Conservation (phyloP, 2,113 vertebrate species). For the Sinosuthora webbiana region DNA sequence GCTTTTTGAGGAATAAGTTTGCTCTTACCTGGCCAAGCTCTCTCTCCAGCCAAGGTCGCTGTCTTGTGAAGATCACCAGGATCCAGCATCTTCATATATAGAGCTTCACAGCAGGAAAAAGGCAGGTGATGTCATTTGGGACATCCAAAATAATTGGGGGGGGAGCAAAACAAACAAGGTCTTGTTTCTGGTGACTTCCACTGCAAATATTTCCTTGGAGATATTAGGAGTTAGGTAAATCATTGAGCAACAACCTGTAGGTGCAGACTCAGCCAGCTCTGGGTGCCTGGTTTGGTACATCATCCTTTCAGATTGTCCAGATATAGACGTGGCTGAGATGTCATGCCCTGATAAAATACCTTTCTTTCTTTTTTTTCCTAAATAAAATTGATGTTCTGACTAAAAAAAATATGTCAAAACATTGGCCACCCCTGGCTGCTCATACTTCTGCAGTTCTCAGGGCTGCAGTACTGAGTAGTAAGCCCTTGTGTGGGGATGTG, state of each 20-base stretch:
- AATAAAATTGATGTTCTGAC: not conserved
- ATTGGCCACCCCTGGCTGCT: not conserved
- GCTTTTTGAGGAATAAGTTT: not conserved
- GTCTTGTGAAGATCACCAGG: not conserved
- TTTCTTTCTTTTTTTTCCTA: not conserved
- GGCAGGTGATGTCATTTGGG: not conserved
- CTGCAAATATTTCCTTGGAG: slow-evolving; percentile 62
- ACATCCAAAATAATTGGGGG: not conserved
- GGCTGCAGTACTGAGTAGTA: not conserved
- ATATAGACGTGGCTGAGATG: rapidly evolving
- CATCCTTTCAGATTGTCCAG: not conserved
- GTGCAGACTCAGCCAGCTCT: not conserved
- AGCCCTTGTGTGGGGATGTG: not conserved
- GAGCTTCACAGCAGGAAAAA: not conserved
- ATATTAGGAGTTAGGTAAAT: slow-evolving; percentile 4
- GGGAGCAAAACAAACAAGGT: slow-evolving; percentile 37
- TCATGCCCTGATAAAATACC: not conserved
- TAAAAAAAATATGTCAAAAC: not conserved
- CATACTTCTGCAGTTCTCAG: not conserved
- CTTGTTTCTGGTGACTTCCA: slow-evolving; percentile 45
- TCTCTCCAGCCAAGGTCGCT: not conserved
- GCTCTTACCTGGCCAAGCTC: slow-evolving; percentile 4
- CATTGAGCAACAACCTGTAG: not conserved
- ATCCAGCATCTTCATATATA: slow-evolving; percentile 10
- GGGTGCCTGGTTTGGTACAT: not conserved